Conservation (phyloP, 2,113 vertebrate genomes). For the Euleptes europaea region DNA sequence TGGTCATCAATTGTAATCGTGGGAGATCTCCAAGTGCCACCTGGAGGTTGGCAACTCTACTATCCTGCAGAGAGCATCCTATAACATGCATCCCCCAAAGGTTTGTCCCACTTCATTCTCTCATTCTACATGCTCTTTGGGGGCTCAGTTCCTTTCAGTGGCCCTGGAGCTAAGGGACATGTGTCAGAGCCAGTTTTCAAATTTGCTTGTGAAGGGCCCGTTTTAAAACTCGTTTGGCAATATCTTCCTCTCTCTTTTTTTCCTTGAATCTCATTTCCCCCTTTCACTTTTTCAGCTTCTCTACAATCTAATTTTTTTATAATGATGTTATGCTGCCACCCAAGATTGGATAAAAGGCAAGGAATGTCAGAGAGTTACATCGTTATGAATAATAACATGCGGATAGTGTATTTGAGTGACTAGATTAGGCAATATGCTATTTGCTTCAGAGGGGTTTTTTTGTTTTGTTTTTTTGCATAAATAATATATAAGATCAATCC, state of each 20-base stretch:
- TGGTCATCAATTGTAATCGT: no score
- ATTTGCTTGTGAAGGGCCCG: not conserved
- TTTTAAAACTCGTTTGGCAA: not conserved
- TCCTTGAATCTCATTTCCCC: not conserved
- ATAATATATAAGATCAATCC: not conserved
- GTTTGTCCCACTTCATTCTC: not conserved
- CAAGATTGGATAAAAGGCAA: not conserved
- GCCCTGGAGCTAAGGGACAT: not conserved
- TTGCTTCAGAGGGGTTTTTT: not conserved
- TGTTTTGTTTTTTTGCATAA: not conserved
- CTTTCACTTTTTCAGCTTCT: not conserved
- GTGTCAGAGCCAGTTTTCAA: accelerated
- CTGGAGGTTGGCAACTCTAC: no score
- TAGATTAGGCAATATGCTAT: not conserved
- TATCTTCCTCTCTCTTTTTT: not conserved
- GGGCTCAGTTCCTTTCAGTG: not conserved
- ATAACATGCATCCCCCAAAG: no score
- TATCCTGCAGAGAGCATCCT: no score
- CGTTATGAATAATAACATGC: not conserved
- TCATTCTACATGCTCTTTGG: not conserved
- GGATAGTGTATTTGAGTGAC: not conserved
- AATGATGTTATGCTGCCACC: not conserved
- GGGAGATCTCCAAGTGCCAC: no score
- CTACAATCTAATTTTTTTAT: not conserved
- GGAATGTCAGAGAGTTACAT: accelerated